Conservation (phyloP, 2,797 vertebrate species). For the Ceryle rudis region DNA sequence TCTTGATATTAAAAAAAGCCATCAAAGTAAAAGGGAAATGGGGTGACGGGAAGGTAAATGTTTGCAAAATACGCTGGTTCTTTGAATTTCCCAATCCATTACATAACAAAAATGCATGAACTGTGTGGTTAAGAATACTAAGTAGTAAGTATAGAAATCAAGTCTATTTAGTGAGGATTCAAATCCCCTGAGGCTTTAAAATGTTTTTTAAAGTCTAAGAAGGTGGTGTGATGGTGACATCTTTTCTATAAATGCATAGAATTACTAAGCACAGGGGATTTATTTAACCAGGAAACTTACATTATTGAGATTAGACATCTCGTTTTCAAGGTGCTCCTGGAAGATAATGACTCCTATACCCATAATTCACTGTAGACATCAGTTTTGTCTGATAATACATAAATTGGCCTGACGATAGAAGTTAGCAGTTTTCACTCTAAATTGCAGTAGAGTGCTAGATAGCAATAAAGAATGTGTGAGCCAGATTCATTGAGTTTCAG, state of each 20-base stretch:
- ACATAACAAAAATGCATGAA: conserved; percentile 45
- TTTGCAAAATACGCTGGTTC: conserved; percentile 23
- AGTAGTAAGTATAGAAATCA: conserved; percentile 64
- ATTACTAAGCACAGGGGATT: conserved; percentile 73
- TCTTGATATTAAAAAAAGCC: neutral
- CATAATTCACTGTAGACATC: conserved; percentile 73
- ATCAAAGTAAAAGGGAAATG: neutral
- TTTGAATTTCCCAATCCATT: conserved; percentile 49
- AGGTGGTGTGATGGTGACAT: conserved; percentile 38
- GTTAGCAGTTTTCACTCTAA: conserved; percentile 68
- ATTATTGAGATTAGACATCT: conserved; percentile 82
- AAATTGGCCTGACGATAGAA: conserved; percentile 61
- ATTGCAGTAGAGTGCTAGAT: conserved; percentile 12
- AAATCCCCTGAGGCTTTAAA: conserved; percentile 70
- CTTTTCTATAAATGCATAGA: conserved; percentile 70
- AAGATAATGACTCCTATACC: conserved; percentile 76
- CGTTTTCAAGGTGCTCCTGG: conserved; percentile 78
- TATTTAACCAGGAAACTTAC: conserved; percentile 79
- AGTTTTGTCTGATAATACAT: conserved; percentile 72
- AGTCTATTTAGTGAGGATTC: conserved; percentile 71
- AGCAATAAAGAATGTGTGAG: conserved; percentile 14
- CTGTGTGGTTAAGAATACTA: conserved; percentile 51
- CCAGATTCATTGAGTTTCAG: neutral
- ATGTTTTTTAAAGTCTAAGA: conserved; percentile 68
- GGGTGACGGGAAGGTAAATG: neutral